These are phyloP conservation scores for Catocala fraxini DNA, from an alignment of 2,888 invertebrate genomes.

Conservation along the genomic window DNA sequence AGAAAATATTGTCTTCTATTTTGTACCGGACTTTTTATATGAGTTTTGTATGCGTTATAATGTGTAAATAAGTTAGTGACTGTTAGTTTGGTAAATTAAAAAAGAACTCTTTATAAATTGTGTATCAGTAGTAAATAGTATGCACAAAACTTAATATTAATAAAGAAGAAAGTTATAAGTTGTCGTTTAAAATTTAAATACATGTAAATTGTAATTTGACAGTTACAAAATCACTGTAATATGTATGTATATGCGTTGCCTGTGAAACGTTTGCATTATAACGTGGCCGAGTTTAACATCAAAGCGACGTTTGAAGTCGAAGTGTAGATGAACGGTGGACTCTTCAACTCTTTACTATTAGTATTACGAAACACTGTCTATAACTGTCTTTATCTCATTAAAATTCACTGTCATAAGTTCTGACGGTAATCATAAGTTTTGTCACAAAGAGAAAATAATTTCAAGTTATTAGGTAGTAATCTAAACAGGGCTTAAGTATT, in stretches of 20 bases:
- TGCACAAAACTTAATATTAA: no score
- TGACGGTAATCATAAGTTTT: no score
- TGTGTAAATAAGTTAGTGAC: no score
- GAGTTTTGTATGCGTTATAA: no score
- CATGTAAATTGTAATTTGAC: slow-evolving; percentile 8
- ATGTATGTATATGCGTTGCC: slow-evolving; percentile 2
- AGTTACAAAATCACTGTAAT: slow-evolving; percentile 16
- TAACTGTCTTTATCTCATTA: slow-evolving; percentile 35
- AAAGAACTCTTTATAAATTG: no score
- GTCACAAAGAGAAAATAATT: slow-evolving; percentile 28
- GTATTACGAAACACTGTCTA: slow-evolving; percentile 35
- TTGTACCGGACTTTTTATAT: no score
- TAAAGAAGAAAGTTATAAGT: not conserved
- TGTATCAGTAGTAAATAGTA: no score
- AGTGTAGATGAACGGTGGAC: slow-evolving; percentile 16
- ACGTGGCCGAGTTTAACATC: slow-evolving; percentile 41
- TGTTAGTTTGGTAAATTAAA: no score
- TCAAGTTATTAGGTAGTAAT: slow-evolving; percentile 4
- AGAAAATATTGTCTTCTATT: no score
- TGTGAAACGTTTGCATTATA: slow-evolving; percentile 23
- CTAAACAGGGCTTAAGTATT: slow-evolving; percentile 4
- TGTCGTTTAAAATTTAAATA: slow-evolving; percentile 1
- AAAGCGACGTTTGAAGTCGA: slow-evolving; percentile 34
- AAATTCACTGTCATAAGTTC: slow-evolving; percentile 33
- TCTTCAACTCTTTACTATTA: slow-evolving; percentile 28